These are phyloP conservation scores for Monoplex corrugatus DNA, from an alignment of 2,888 invertebrate species.

Conservation along the genomic window DNA sequence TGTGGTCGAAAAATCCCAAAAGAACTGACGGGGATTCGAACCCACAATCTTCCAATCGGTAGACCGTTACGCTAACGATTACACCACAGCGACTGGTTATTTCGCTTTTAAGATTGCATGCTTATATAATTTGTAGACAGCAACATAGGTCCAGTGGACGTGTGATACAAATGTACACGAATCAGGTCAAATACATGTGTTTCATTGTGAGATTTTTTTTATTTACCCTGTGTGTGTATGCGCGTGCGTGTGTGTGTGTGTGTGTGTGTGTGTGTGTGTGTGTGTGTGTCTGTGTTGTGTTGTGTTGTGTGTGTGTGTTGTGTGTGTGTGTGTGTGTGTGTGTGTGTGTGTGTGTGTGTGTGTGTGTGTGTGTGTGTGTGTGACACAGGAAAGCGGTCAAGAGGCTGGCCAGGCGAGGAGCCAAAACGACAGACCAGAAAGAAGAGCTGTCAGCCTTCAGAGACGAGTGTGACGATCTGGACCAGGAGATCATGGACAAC, in stretches of 20 bases:
- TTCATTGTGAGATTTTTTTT: too few relatives aligned
- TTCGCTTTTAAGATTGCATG: too few relatives aligned
- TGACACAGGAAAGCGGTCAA: constrained; percentile 56
- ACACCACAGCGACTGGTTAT: too few relatives aligned
- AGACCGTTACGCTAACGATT: too few relatives aligned
- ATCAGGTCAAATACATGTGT: too few relatives aligned
- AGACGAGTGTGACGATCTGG: constrained; percentile 57
- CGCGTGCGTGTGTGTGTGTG: background rate
- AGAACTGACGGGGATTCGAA: too few relatives aligned
- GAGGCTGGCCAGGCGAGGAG: constrained; percentile 62
- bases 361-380: background rate
- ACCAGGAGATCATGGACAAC: constrained; percentile 59
- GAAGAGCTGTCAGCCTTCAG: constrained; percentile 63
- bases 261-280: background rate
- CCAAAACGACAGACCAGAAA: constrained; percentile 58
- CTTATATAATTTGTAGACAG: too few relatives aligned
- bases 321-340: background rate
- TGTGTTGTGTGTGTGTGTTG: background rate
- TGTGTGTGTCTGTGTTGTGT: background rate
- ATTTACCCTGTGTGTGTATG: too few relatives aligned
- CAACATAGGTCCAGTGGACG: too few relatives aligned
- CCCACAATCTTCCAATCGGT: too few relatives aligned
- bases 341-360: background rate
- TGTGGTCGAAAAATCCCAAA: too few relatives aligned
- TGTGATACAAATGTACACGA: too few relatives aligned